Base-by-base conservation (phyloP, 1,140 invertebrate genomes). In the Drosophila sp. region DNA sequence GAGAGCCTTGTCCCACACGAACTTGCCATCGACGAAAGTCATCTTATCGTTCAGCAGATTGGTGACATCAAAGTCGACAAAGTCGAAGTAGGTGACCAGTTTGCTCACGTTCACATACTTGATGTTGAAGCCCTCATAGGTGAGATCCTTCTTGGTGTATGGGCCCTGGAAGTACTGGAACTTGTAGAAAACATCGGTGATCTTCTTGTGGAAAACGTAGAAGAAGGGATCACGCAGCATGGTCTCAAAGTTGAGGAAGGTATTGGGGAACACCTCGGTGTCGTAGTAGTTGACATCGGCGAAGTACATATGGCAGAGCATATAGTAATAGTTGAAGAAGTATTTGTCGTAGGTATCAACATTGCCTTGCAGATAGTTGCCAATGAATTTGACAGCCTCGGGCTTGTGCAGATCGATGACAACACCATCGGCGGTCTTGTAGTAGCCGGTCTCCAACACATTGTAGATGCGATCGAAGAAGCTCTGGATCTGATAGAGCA, bases 21-120 rank as follows among this genome's bases (percentile, higher is more conserved):
- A 89, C 50, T 90, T 66, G 25, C 89, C 89, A 53, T 90, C 84
- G 61, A 78, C 73, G 57, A 91, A 90, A 43, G 81, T 84, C 80
- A 86, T 89, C 72, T 91, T 89, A 38, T 90, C 89, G 94, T 79
- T 92, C 13, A 96, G 66, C 53, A 94, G 94, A 75, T 96, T 95
- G 79, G 93, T 94, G 29, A 96, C 93, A 67, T 95, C 94, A 13
- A 95, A 76, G 77, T 95, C 94, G 74, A 94, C 94, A 32, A 95
- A 92, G 48, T 96, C 95, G 91, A 96, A 96, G 89, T 94, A 96
- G 18, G 96, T 96, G 13, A 94, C 92, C 6, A 97, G 90, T 51
- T 94, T 93, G 87, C 95, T 94, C 2, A 95, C 93, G 2, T 91
- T 79, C 4, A 96, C 92, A 36, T 93, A 93, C 61, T 94, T 93